Conservation (phyloP, 2,113 vertebrate genomes). For the Vidua chalybeata region DNA sequence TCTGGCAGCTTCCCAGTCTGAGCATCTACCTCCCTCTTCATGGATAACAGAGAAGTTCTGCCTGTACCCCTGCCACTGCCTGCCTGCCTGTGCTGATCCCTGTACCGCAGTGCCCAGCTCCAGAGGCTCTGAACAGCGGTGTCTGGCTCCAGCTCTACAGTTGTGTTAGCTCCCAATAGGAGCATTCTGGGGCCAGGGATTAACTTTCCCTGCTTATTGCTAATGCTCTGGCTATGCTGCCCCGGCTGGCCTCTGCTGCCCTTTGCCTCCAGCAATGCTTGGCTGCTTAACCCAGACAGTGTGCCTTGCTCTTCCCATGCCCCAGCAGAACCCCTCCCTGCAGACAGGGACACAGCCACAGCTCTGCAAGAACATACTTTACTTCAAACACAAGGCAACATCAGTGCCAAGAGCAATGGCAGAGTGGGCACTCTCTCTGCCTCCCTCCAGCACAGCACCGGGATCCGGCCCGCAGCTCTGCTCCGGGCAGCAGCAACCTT, state of each 20-base stretch:
- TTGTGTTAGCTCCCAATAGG: neutral
- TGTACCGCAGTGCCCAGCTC: neutral
- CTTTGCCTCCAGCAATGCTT: neutral
- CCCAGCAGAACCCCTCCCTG: neutral
- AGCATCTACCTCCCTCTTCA: neutral
- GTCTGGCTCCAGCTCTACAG: neutral
- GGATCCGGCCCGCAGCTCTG: accelerated
- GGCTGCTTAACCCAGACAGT: neutral
- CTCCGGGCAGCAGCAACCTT: neutral
- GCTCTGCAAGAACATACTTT: conserved; percentile 36
- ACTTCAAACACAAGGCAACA: conserved; percentile 55
- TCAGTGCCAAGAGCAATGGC: neutral
- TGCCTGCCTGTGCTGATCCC: neutral
- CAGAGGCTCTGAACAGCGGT: accelerated
- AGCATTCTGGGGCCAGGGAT: neutral
- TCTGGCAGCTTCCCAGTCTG: neutral
- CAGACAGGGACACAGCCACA: neutral
- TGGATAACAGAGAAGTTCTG: neutral
- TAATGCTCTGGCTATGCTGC: neutral
- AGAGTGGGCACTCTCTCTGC: neutral
- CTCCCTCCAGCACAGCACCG: neutral
- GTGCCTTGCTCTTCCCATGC: neutral
- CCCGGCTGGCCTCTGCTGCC: neutral
- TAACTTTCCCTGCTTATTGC: conserved; percentile 30
- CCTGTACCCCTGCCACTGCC: neutral